phyloP scores from a whole-genome alignment of 2,113 vertebrate genomes.

The Cebidichthys violaceus region DNA sequence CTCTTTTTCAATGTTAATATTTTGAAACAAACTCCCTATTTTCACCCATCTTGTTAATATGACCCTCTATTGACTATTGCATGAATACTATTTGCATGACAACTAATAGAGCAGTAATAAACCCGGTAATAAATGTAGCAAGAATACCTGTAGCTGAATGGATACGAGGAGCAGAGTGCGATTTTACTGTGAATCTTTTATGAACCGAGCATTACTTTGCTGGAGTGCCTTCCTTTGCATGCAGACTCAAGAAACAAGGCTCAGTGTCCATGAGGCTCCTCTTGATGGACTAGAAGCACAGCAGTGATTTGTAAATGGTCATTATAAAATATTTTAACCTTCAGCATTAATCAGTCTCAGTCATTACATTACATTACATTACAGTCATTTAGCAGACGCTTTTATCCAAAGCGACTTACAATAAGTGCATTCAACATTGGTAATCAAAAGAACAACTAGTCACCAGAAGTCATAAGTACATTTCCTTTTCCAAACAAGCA shows the following conservation, averaged over 20 bases:
- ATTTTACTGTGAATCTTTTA: slow-evolving; percentile 66
- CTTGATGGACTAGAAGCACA: slow-evolving; percentile 4
- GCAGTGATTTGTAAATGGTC: neutral
- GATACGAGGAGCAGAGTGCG: slow-evolving; percentile 15
- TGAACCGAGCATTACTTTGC: slow-evolving; percentile 64
- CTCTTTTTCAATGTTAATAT: neutral
- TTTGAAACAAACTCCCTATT: slow-evolving; percentile 5
- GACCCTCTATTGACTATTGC: slow-evolving; percentile 1
- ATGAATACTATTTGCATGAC: slow-evolving; percentile 29
- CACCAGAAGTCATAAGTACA: too few species aligned
- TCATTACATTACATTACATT: too few species aligned
- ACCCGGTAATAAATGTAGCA: slow-evolving; percentile 63
- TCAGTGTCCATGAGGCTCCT: neutral
- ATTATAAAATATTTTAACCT: neutral
- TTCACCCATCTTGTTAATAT: slow-evolving; percentile 8
- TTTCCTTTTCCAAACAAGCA: too few species aligned
- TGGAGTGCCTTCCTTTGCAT: slow-evolving; percentile 73
- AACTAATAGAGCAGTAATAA: slow-evolving; percentile 26
- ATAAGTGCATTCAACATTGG: too few species aligned
- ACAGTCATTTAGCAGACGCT: too few species aligned
- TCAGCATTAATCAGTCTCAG: neutral
- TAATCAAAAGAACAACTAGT: too few species aligned
- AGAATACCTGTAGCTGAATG: slow-evolving; percentile 20
- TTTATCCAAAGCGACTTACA: too few species aligned
- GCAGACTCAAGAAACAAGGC: slow-evolving; percentile 30